Conservation (phyloP, 2,888 invertebrate species). For the Morpho deidamia region DNA sequence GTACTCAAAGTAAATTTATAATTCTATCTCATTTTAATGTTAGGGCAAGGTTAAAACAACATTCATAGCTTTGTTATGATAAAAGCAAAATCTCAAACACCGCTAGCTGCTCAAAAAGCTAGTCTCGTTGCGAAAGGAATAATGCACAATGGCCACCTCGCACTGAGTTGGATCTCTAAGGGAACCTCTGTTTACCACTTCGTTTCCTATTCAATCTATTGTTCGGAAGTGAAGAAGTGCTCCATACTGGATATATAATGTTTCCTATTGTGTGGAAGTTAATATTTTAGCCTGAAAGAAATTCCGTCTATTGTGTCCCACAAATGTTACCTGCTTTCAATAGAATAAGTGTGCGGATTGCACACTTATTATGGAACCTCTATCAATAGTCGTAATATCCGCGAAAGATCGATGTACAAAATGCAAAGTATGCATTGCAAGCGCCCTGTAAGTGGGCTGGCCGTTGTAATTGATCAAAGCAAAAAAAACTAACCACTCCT, state of each 20-base stretch:
- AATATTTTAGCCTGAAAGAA: conserved; percentile 72
- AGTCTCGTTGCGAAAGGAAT: conserved; percentile 16
- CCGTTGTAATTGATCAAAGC: conserved; percentile 57
- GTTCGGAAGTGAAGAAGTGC: conserved; percentile 75
- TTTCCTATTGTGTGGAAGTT: conserved; percentile 69
- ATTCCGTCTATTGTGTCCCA: conserved; percentile 59
- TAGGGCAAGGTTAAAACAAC: conserved; percentile 24
- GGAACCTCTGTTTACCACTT: conserved; percentile 73
- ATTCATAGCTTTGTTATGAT: conserved; percentile 15
- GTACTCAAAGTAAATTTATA: too few species aligned
- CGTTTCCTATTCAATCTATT: conserved; percentile 70
- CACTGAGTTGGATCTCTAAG: conserved; percentile 43
- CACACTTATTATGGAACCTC: conserved; percentile 50
- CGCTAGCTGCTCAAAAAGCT: conserved; percentile 14
- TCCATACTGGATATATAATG: conserved; percentile 73
- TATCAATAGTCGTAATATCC: conserved; percentile 53
- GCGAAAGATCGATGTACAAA: conserved; percentile 48
- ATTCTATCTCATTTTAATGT: neutral
- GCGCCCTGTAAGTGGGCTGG: conserved; percentile 53
- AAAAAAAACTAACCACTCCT: conserved; percentile 33
- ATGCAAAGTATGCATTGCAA: conserved; percentile 40
- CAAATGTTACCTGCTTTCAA: conserved; percentile 66
- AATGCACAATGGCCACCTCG: conserved; percentile 35
- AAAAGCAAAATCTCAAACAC: conserved; percentile 4
- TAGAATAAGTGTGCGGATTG: conserved; percentile 59